Conservation (phyloP, 1,140 invertebrate genomes). For the Neodiprion pinetum region DNA sequence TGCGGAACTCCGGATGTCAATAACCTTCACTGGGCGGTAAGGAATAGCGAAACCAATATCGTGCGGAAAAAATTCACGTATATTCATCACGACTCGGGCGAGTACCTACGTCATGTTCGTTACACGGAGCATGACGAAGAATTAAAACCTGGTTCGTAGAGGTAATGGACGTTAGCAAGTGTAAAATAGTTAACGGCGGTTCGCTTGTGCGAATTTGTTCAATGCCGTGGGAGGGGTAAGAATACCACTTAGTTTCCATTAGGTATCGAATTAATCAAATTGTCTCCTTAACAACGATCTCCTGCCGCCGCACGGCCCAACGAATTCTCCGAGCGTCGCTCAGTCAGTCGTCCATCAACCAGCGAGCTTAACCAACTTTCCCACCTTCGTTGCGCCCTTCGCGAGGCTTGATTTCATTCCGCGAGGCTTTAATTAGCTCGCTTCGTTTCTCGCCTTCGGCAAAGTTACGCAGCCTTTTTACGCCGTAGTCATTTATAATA, state of each 20-base stretch:
- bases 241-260: conserved; percentile 15
- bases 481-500: too few species aligned
- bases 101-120: not conserved
- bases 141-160: too few species aligned
- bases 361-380: too few species aligned
- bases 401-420: too few species aligned
- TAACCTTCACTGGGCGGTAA: not conserved
- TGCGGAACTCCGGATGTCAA: not conserved
- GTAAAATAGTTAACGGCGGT: too few species aligned
- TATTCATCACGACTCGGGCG: not conserved
- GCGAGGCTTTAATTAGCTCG: too few species aligned
- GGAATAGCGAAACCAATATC: not conserved
- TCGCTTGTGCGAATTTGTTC: too few species aligned
- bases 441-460: too few species aligned
- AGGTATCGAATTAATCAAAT: conserved; percentile 11
- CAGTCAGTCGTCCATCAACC: too few species aligned
- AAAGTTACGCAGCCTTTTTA: too few species aligned
- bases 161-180: too few species aligned
- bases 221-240: not conserved
- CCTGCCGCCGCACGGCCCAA: not conserved
- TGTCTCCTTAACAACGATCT: conserved; percentile 2
- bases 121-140: too few species aligned
- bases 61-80: not conserved
- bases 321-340: not conserved
- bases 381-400: not conserved